Percentiles rank a stretch among this genome's conserved stretches.
Conservation (phyloP, 2,797 vertebrate genomes). For the Mustela erminea region DNA sequence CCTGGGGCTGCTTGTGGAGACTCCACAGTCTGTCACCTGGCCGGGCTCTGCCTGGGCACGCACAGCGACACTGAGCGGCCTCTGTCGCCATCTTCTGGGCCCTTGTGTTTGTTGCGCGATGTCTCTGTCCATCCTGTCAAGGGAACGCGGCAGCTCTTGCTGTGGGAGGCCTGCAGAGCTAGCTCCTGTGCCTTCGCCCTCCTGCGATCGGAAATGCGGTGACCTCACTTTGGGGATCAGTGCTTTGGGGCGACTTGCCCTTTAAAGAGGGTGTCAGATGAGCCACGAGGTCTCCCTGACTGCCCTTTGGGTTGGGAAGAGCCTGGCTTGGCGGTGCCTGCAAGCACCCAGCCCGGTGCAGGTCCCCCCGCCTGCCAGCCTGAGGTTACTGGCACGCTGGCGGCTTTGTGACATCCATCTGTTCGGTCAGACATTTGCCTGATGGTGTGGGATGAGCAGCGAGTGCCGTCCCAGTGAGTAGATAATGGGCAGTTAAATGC, state of each 20-base stretch:
- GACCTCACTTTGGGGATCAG: not conserved
- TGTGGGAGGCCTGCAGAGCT: not conserved
- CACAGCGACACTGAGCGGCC: conserved; percentile 73
- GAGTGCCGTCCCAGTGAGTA: not conserved
- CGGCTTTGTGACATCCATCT: not conserved
- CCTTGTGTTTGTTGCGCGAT: conserved; percentile 56
- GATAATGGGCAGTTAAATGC: not conserved
- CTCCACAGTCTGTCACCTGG: not conserved
- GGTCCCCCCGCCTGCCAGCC: not conserved
- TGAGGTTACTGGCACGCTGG: not conserved
- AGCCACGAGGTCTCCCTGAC: rapidly evolving
- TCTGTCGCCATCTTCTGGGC: conserved; percentile 90
- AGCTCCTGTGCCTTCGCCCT: not conserved
- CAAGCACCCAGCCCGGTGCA: not conserved
- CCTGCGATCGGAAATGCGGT: rapidly evolving
- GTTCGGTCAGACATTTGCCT: conserved; percentile 28
- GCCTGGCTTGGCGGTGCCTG: not conserved
- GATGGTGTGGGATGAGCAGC: not conserved
- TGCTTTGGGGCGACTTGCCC: not conserved
- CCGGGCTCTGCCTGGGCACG: not conserved
- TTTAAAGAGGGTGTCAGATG: not conserved
- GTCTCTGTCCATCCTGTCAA: not conserved
- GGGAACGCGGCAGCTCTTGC: not conserved
- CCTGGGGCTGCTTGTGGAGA: not conserved
- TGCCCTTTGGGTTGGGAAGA: not conserved